phyloP scores from a whole-genome alignment of 1,140 invertebrate genomes.

The Cydia strobilella region DNA sequence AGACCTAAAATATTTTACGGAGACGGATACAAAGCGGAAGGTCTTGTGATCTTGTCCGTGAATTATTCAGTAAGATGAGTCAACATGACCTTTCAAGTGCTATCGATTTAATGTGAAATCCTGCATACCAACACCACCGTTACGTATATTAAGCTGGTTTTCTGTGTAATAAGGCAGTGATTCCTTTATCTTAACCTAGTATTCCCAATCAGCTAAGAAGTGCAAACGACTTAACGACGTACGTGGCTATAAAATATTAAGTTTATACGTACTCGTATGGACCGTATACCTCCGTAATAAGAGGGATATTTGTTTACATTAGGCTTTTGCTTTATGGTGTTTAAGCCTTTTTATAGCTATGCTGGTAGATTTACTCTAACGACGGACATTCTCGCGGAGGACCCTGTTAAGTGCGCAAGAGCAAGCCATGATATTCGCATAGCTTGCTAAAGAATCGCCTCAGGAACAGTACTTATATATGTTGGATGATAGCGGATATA shows the following conservation, averaged over 20 bases:
- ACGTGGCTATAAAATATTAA: background rate
- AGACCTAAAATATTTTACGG: too few relatives aligned
- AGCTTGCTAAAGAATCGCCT: background rate
- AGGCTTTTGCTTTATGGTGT: background rate
- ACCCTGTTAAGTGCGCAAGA: slow-evolving; percentile 19
- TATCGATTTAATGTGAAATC: background rate
- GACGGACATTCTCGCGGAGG: slow-evolving; percentile 5
- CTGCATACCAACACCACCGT: slow-evolving; percentile 1
- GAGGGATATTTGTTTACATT: background rate
- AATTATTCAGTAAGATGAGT: background rate
- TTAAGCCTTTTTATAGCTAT: background rate
- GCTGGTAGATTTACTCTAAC: slow-evolving; percentile 18
- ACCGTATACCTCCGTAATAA: background rate
- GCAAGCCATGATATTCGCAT: background rate
- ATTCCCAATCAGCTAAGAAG: background rate
- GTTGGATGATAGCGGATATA: too few relatives aligned
- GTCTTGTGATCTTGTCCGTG: background rate
- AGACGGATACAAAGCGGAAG: too few relatives aligned
- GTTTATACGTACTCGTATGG: background rate
- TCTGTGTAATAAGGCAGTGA: slow-evolving; percentile 5
- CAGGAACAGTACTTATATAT: too few relatives aligned
- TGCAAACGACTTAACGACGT: background rate
- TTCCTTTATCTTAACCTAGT: slow-evolving; percentile 8
- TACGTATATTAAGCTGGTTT: slow-evolving; percentile 16
- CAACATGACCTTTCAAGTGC: background rate